Percentiles rank a stretch among this genome's conserved stretches.
Conservation (phyloP, 2,113 vertebrate genomes). For the Maccullochella peelii region DNA sequence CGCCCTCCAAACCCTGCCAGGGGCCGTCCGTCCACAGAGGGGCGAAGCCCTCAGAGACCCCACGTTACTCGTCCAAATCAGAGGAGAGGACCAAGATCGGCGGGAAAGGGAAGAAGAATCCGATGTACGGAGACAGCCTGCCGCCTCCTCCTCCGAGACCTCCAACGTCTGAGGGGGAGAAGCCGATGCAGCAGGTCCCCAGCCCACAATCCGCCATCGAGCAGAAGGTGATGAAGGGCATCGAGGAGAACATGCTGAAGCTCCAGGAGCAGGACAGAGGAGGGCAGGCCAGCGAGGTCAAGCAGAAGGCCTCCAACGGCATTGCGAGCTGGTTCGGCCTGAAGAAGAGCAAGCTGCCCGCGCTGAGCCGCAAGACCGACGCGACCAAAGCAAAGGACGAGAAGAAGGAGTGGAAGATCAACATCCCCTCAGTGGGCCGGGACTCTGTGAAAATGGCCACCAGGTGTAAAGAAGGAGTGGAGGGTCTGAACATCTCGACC, state of each 20-base stretch:
- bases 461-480: constrained; percentile 87
- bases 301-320: constrained; percentile 91
- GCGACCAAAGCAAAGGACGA: constrained; percentile 85
- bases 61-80: constrained; percentile 78
- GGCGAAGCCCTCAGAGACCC: constrained; percentile 75
- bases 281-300: constrained; percentile 82
- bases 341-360: constrained; percentile 93
- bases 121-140: constrained; percentile 81
- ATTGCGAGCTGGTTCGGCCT: constrained; percentile 96
- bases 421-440: constrained; percentile 82
- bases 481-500: constrained; percentile 95
- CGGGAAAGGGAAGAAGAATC: constrained; percentile 83
- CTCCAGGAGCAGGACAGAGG: constrained; percentile 91
- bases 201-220: constrained; percentile 90
- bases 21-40: constrained; percentile 71
- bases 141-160: constrained; percentile 81
- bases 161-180: constrained; percentile 63
- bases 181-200: constrained; percentile 61
- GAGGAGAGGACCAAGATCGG: constrained; percentile 85
- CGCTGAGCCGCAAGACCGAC: constrained; percentile 90
- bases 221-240: constrained; percentile 98
- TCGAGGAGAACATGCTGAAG: constrained; percentile 94
- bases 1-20: constrained; percentile 87
- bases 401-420: constrained; percentile 85
- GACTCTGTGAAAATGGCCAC: constrained; percentile 85